Base-by-base conservation (phyloP, 1,140 invertebrate species). In the Penaeus japonicus region DNA sequence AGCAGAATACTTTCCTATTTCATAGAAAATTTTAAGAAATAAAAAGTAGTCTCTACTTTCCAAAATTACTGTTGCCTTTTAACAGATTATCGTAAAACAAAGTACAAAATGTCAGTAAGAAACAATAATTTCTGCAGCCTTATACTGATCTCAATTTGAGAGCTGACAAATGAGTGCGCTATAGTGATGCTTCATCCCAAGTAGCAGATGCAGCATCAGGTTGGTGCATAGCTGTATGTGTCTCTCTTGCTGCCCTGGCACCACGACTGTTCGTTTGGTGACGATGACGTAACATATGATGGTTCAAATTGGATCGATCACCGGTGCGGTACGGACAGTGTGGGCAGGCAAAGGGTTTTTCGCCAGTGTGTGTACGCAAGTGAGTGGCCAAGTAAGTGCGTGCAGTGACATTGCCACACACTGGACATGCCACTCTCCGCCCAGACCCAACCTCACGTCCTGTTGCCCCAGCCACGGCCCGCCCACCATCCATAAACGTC, bases 351-450 rank as follows among this genome's bases (percentile, higher is more conserved):
- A 90, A 90, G 17, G 90, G 90, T 53, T 90, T 89, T 80, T 89
- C 90, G 18, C 90, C 90, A 24, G 90, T 91, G 88, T 91, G 90
- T 22, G 88, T 86, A 39, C 90, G 89, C 39, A 91, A 82, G 77
- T 91, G 90, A n/a, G 89, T 90, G 39, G 89, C 87, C 70, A 89
- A 84, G 84, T 91, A 91, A 12, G 89, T 91, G 65, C 89, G 89
- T 62, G 90, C 90, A 57, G 85, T 90, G 84, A 89, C 87, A 70
- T 90, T 90, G 47, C 87, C 87, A 84, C 90, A 90, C 62, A 90
- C 80, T 53, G 90, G 90, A 65, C 90, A 90, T 18, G 87, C 87
- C 65, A 90, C 90, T 62, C 87, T 59, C 55, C 88, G 88, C 70
- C 90, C 88, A 32, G 78, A 54, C 57, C 78, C 86, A 24, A 62